These are phyloP conservation scores for Xenopus petersii DNA, from an alignment of 2,797 vertebrate species.

Conservation along the genomic window DNA sequence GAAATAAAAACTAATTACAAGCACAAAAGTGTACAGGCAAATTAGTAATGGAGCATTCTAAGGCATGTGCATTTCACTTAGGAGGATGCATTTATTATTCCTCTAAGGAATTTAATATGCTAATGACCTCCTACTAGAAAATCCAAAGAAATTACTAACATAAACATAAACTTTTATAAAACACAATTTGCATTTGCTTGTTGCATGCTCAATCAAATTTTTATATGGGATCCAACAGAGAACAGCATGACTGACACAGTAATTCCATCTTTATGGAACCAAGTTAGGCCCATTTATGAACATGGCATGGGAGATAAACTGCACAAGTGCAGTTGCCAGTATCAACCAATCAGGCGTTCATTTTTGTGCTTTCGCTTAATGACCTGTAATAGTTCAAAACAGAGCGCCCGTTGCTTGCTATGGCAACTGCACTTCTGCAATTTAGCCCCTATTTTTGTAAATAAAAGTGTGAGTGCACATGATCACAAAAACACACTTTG, in stretches of 20 bases:
- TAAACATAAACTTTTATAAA: slow-evolving; percentile 48
- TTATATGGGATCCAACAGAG: neutral
- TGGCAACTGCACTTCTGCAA: too few species aligned
- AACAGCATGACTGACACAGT: neutral
- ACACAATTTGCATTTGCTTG: slow-evolving; percentile 37
- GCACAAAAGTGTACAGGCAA: slow-evolving; percentile 42
- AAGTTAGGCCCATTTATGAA: too few species aligned
- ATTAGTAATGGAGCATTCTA: slow-evolving; percentile 36
- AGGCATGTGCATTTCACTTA: slow-evolving; percentile 40
- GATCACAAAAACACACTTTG: too few species aligned
- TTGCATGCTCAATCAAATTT: neutral
- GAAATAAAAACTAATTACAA: slow-evolving; percentile 47
- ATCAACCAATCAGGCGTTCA: too few species aligned
- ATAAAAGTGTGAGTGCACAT: too few species aligned
- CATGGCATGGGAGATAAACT: too few species aligned
- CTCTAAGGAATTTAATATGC: slow-evolving; percentile 46
- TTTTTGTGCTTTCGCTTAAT: too few species aligned
- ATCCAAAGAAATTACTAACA: slow-evolving; percentile 31
- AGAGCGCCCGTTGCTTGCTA: too few species aligned
- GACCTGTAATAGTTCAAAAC: too few species aligned
- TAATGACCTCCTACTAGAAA: slow-evolving; percentile 43
- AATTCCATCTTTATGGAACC: neutral
- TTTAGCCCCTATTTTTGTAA: too few species aligned
- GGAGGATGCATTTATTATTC: slow-evolving; percentile 39
- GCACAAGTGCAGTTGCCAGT: too few species aligned